A percentile compares a stretch with the other conserved stretches of the same genome.
phyloP scores from a whole-genome alignment of 1,140 invertebrate species.

The Proctacanthus coquilletti region DNA sequence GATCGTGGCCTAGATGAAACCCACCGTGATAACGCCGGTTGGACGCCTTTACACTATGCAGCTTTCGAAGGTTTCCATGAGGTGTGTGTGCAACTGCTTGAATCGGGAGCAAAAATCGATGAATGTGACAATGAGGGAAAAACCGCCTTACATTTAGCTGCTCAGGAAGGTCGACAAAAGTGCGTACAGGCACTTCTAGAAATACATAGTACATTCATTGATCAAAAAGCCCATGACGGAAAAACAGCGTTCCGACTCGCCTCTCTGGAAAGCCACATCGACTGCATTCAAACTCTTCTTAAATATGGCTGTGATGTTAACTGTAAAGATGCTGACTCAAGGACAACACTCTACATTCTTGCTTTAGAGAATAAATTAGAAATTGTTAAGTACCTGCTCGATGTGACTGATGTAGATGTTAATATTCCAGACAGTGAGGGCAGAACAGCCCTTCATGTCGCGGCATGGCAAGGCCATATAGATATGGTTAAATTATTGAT shows the following conservation, averaged over 20 bases:
- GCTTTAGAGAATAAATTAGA: slow-evolving; percentile 78
- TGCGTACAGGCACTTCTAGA: slow-evolving; percentile 26
- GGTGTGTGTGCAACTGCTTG: slow-evolving; percentile 71
- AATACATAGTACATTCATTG: slow-evolving; percentile 37
- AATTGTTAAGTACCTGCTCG: slow-evolving; percentile 68
- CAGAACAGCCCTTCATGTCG: slow-evolving; percentile 80
- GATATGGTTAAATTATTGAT: slow-evolving; percentile 81
- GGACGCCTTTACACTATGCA: slow-evolving; percentile 86
- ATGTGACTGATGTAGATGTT: slow-evolving; percentile 61
- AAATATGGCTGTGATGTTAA: slow-evolving; percentile 72
- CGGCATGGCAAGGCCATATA: slow-evolving; percentile 64
- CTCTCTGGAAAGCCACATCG: slow-evolving; percentile 48
- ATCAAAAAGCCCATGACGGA: slow-evolving; percentile 83
- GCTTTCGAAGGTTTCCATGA: slow-evolving; percentile 83
- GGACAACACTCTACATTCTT: slow-evolving; percentile 81
- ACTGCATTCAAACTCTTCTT: slow-evolving; percentile 59
- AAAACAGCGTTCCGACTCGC: slow-evolving; percentile 75
- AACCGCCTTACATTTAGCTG: slow-evolving; percentile 74
- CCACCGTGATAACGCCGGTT: slow-evolving; percentile 80
- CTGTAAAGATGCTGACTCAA: slow-evolving; percentile 79
- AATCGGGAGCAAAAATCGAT: slow-evolving; percentile 82
- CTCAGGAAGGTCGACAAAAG: slow-evolving; percentile 58
- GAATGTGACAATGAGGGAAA: slow-evolving; percentile 91
- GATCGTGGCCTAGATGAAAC: slow-evolving; percentile 83
- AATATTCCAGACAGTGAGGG: slow-evolving; percentile 83